These are phyloP conservation scores for Thunnus maccoyii DNA, from an alignment of 2,113 vertebrate genomes.

Conservation along the genomic window DNA sequence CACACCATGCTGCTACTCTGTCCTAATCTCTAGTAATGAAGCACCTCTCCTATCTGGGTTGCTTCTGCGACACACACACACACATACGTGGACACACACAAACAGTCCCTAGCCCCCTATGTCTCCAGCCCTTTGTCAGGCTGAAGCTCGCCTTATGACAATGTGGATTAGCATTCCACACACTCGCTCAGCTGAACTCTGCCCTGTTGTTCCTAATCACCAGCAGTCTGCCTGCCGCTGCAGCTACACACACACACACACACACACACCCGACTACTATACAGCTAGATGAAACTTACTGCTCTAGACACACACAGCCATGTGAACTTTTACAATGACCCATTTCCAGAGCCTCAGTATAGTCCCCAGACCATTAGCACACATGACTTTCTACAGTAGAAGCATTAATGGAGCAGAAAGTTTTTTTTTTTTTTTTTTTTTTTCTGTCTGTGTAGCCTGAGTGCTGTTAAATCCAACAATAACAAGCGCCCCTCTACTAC, in stretches of 20 bases:
- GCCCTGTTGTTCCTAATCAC: constrained; percentile 79
- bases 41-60: constrained; percentile 64
- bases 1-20: constrained; percentile 42
- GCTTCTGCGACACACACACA: constrained; percentile 40
- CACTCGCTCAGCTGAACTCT: constrained; percentile 77
- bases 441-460: constrained; percentile 35
- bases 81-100: constrained; percentile 23
- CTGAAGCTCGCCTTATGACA: constrained; percentile 70
- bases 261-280: background rate
- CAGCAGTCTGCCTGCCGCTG: constrained; percentile 73
- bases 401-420: constrained; percentile 61
- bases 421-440: constrained; percentile 42
- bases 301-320: constrained; percentile 52
- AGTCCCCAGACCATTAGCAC: constrained; percentile 51
- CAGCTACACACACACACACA: constrained; percentile 26
- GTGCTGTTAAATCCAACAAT: constrained; percentile 61
- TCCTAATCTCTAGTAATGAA: constrained; percentile 72
- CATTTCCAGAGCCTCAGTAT: constrained; percentile 62
- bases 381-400: constrained; percentile 66
- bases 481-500: constrained; percentile 41
- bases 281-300: constrained; percentile 32
- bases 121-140: constrained; percentile 61
- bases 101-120: constrained; percentile 37
- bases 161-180: constrained; percentile 82
- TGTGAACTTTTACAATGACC: constrained; percentile 73